phyloP scores from a whole-genome alignment of 1,140 invertebrate species.

The Ostrea edulis region DNA sequence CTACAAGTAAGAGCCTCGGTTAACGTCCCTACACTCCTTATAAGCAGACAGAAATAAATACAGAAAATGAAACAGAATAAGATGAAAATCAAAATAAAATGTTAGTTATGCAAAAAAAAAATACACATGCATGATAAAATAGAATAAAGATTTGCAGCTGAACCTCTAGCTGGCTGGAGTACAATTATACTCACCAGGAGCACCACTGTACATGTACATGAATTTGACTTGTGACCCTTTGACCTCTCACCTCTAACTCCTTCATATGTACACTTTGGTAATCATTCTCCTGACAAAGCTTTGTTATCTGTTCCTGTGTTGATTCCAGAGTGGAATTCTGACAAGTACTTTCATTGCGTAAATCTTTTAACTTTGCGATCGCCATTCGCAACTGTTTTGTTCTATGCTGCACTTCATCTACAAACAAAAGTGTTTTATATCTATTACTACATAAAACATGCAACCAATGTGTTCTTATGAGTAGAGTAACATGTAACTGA shows the following conservation, averaged over 20 bases:
- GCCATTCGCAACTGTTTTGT: constrained; percentile 61
- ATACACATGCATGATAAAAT: too few species aligned
- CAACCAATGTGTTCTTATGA: too few species aligned
- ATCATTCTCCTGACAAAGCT: constrained; percentile 58
- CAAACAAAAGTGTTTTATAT: background rate
- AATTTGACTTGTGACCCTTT: background rate
- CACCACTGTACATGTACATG: background rate
- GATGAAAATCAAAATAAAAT: too few species aligned
- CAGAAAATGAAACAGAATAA: too few species aligned
- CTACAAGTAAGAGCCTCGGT: too few species aligned
- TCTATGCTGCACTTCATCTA: constrained; percentile 60
- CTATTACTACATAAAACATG: too few species aligned
- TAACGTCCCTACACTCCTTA: too few species aligned
- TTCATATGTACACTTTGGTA: constrained; percentile 53
- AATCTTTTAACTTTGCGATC: constrained; percentile 53
- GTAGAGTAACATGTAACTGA: too few species aligned
- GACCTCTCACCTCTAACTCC: constrained; percentile 55
- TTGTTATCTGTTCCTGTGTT: constrained; percentile 57
- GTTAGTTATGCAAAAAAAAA: too few species aligned
- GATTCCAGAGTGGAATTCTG: constrained; percentile 55
- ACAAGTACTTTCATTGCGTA: constrained; percentile 56
- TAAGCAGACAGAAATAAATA: too few species aligned
- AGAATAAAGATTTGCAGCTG: too few species aligned
- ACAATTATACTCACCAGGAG: background rate
- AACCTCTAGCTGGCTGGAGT: background rate